Base-by-base conservation (phyloP, 2,113 vertebrate genomes). In the Uria aalge region DNA sequence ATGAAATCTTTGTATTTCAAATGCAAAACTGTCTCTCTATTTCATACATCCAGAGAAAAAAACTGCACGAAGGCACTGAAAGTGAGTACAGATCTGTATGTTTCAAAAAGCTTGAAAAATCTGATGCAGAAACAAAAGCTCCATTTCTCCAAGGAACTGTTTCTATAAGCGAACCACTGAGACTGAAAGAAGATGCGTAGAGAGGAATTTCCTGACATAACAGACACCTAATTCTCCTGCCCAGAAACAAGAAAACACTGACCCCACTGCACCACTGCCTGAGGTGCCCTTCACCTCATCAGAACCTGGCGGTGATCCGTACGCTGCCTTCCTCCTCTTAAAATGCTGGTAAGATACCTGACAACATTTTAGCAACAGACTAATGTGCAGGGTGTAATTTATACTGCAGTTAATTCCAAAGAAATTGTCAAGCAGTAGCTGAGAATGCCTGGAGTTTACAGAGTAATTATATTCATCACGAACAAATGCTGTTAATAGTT, bases 51-150 rank as follows among this genome's bases (percentile, higher is more conserved):
- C 59, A 32, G 13, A 74, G 32, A 26, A 27, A 67, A 75, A 69
- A 50, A 32, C 24, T 50, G 50, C 50, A 48, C 15, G 13, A 29
- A 74, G 45, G 55, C 50, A 27, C 48, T 38, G 41, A 12, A 63
- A 63, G 11, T 1, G 9, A 79, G 15, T 32, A 52, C 27, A 32
- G 45, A 69, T 7, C 30, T 14, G 8, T 14, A 32, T 0, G 0
- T 48, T 59, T 73, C 9, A 57, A 82, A 62, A 59, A 47, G 20
- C 56, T 10, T 85, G 26, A 57, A n/a, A 59, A 60, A 83, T 20
- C 7, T 56, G 73, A 53, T 19, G 20, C n/a, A 60, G n/a, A 78
- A 29, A 57, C 11, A 34, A 90, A 55, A 55, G 23, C 48, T 57
- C 36, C 6, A 5, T 12, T 92, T 74, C 40, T 59, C 50, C 52